Evolutionary conservation across 2,797 vertebrate genomes (phyloP), one percentile per base, ranked within the genome.

Genomic region (Phataginus tetradactyla): DNA sequence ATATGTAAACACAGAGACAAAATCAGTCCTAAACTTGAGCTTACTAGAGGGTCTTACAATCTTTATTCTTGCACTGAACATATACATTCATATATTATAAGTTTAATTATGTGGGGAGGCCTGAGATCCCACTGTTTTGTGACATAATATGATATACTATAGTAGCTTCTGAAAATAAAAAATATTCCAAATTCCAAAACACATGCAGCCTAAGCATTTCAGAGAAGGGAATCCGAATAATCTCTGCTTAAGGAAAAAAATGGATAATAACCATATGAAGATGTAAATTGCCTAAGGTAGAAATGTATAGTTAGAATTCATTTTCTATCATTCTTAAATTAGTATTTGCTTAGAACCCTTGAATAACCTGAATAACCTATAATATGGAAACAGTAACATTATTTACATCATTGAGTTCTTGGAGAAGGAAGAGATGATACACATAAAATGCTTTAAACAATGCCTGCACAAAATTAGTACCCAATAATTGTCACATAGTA

Each of bases 1-100:
- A 49, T 61, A 49, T 63, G 80, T 85, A 72, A 61, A 68, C 68
- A 66, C 55, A 32, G 4, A 66, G n/a, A 34, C 25, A 94, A 91
- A 90, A 77, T 80, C 45, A 90, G 20, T 59, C 5, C 45, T 90
- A 15, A 94, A 92, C 49, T 55, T 93, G 49, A 94, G 93, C 57
- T 90, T 71, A 37, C 39, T 55, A 66, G 29, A 89, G 49, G 29
- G 2, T 55, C 61, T 45, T 25, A 42, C 2, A 72, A 34, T 49
- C 66, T 80, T 84, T 64, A 83, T 39, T 78, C 90, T 39, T 29
- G 34, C 27, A 83, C 1, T 79, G 14, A 83, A 7, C 42, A 37
- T 64, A 89, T 81, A 91, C 29, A 86, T 78, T 78, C 55, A 69
- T 3, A 3, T 10, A 34, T 61, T 21, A 1, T 29, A 77, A 68